Percentiles rank a stretch among this genome's conserved stretches.
These are phyloP conservation scores for Paramisgurnus dabryanus DNA, from an alignment of 2,113 vertebrate species.

Conservation along the genomic window DNA sequence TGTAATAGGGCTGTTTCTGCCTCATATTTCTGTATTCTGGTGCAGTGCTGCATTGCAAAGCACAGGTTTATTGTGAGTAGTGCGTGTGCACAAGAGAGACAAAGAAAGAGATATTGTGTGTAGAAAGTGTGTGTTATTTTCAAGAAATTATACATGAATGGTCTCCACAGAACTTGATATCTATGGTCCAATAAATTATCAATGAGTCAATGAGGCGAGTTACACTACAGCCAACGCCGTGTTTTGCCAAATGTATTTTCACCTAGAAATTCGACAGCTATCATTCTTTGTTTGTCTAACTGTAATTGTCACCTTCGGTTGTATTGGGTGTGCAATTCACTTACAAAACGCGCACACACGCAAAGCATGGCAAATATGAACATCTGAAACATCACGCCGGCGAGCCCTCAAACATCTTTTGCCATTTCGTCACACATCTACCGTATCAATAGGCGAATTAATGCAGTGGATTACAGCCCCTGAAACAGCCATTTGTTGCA, in stretches of 20 bases:
- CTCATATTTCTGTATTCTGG: slow-evolving; percentile 15
- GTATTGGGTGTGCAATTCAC: not conserved
- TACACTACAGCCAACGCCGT: not conserved
- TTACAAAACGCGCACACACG: not conserved
- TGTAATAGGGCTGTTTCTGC: slow-evolving; percentile 3
- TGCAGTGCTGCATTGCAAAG: slow-evolving; percentile 19
- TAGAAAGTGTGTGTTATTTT: not conserved
- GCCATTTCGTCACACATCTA: not conserved
- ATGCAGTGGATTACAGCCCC: not conserved
- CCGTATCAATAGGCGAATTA: not conserved
- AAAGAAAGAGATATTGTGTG: not conserved
- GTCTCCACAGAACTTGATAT: slow-evolving; percentile 14
- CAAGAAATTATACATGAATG: slow-evolving; percentile 4
- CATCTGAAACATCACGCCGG: not conserved
- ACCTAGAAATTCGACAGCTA: too few relatives aligned
- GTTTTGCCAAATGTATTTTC: not conserved
- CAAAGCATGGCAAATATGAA: not conserved
- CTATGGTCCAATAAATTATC: slow-evolving; percentile 27
- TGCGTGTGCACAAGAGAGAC: not conserved
- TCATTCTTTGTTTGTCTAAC: not conserved
- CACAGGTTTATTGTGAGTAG: slow-evolving; percentile 14
- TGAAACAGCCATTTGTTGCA: not conserved
- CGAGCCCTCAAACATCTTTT: not conserved
- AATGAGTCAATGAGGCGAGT: slow-evolving; percentile 18
- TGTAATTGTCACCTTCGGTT: not conserved